A percentile compares a stretch with the other conserved stretches of the same genome.
Conservation (phyloP, 2,797 vertebrate genomes). For the Sebastes hubbsi region DNA sequence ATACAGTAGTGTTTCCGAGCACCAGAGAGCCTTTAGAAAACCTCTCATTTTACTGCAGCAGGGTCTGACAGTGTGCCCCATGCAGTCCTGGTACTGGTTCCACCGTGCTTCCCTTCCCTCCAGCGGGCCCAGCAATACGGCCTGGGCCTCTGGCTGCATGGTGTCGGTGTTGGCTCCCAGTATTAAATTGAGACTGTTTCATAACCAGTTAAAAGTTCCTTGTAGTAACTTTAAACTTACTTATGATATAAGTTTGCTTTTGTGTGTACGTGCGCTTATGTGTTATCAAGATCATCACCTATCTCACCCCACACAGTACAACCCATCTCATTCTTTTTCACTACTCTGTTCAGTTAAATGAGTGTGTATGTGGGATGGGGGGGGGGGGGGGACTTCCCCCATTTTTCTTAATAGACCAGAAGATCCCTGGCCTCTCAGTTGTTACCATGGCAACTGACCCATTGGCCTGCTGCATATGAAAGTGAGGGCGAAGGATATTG, state of each 20-base stretch:
- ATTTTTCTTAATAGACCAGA: constrained; percentile 93
- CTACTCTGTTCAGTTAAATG: constrained; percentile 24
- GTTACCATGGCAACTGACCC: constrained; percentile 95
- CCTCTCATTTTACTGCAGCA: background rate
- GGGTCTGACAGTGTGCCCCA: background rate
- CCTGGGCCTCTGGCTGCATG: background rate
- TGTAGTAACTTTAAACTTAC: background rate
- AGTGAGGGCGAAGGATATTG: constrained; percentile 50
- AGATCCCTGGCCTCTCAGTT: constrained; percentile 91
- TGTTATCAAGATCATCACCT: background rate
- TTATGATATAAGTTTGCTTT: background rate
- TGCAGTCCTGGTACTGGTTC: background rate
- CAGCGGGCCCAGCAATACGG: background rate
- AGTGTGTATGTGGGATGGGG: background rate
- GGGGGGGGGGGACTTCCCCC: constrained; percentile 43
- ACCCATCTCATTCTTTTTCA: background rate
- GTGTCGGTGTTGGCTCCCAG: background rate
- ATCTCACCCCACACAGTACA: background rate
- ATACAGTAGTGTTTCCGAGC: background rate
- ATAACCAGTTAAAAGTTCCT: background rate
- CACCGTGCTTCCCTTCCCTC: background rate
- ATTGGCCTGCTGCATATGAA: constrained; percentile 92
- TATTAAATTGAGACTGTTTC: background rate
- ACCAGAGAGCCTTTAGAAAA: background rate
- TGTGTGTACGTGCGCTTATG: background rate